phyloP scores from a whole-genome alignment of 2,113 vertebrate species.

The Dipodomys merriami region DNA sequence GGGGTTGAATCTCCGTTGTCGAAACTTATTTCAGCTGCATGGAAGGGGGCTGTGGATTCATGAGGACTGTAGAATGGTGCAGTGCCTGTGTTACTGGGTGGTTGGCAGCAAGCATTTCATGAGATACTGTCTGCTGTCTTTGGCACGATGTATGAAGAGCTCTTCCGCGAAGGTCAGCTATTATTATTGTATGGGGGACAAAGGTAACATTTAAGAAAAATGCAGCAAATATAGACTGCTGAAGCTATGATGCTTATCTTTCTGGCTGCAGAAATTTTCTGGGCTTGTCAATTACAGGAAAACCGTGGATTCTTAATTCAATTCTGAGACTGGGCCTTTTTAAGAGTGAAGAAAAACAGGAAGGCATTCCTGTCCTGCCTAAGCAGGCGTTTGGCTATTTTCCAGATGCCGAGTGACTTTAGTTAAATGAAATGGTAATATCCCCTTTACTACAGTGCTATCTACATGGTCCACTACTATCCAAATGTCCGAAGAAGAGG shows the following conservation, averaged over 20 bases:
- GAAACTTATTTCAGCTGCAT: not conserved
- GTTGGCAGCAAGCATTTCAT: not conserved
- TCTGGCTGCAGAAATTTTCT: not conserved
- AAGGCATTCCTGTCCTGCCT: slow-evolving; percentile 31
- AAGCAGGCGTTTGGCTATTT: slow-evolving; percentile 25
- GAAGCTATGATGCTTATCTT: slow-evolving; percentile 21
- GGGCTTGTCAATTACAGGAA: not conserved
- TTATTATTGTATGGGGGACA: not conserved
- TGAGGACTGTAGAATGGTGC: no score
- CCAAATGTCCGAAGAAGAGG: slow-evolving; percentile 9
- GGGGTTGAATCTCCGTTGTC: not conserved
- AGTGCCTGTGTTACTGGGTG: not conserved
- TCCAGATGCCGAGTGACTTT: slow-evolving; percentile 23
- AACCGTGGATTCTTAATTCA: slow-evolving; percentile 1
- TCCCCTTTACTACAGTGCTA: slow-evolving; percentile 12
- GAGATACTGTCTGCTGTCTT: not conserved
- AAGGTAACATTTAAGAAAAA: slow-evolving; percentile 37
- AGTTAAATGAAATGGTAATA: slow-evolving; percentile 2
- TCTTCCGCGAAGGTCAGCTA: not conserved
- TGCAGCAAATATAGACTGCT: not conserved
- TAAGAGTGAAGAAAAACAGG: slow-evolving; percentile 47
- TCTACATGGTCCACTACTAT: not conserved
- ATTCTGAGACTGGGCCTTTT: not conserved
- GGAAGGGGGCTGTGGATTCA: not conserved
- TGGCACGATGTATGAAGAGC: not conserved